Evolutionary conservation across 2,888 invertebrate species (phyloP).

Genomic region (Drosophila mimetica): DNA sequence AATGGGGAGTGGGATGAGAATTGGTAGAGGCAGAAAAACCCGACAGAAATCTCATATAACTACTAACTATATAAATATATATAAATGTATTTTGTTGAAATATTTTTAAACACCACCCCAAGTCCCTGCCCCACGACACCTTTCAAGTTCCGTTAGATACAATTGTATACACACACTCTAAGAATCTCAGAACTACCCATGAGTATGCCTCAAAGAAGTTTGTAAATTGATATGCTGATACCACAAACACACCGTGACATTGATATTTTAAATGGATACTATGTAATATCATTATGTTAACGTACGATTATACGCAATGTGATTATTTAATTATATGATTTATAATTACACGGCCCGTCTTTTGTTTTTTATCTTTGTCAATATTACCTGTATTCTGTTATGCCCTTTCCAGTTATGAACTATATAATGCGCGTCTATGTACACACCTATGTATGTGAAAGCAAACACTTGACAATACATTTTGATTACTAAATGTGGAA

Average conservation of each 20-base stretch:
- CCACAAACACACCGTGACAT: conserved; percentile 28
- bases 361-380: conserved; percentile 26
- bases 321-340: conserved; percentile 72
- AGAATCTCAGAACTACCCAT: conserved; percentile 41
- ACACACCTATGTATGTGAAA: conserved; percentile 49
- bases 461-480: conserved; percentile 81
- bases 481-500: conserved; percentile 71
- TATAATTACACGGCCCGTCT: conserved; percentile 42
- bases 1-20: conserved; percentile 5
- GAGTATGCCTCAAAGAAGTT: conserved; percentile 48
- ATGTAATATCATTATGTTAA: conserved; percentile 42
- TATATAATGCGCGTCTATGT: conserved; percentile 32
- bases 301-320: conserved; percentile 60
- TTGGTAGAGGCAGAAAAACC: conserved; percentile 29
- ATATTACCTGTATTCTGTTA: conserved; percentile 17
- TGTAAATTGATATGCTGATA: conserved; percentile 80
- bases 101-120: conserved; percentile 64
- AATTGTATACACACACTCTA: conserved; percentile 38
- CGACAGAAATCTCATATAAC: conserved; percentile 71
- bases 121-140: conserved; percentile 13
- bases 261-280: conserved; percentile 49
- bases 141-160: conserved; percentile 50
- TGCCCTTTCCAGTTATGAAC: conserved; percentile 15
- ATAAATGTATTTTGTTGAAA: conserved; percentile 77
- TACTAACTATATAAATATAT: conserved; percentile 57